Evolutionary conservation across 2,113 vertebrate genomes (phyloP), one percentile per base, ranked within the genome.

Genomic region (Salminus brasiliensis): DNA sequence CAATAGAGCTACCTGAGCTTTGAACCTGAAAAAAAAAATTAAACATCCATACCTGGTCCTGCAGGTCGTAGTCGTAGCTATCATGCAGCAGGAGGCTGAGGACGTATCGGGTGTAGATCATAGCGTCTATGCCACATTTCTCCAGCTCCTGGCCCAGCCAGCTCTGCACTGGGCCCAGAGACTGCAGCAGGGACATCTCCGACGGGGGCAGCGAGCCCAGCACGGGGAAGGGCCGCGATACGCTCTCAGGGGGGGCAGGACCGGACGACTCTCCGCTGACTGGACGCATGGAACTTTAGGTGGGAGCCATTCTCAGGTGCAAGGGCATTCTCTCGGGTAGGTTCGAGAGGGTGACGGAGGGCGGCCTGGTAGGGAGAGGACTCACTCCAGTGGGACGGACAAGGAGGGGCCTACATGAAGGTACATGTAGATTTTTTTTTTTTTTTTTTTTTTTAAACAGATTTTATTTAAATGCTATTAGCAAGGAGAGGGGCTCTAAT

Each of bases 101-200:
- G 90, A 99, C 95, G 69, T 99, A 98, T 86, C 98, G 95, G 84
- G 97, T 98, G 89, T 99, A 99, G 88, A 99, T 97, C 96, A 99
- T 95, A 89, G 97, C 97, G 90, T 99, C 98, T 73, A 99, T 99
- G 93, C 98, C 98, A 91, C 98, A 99, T 92, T 99, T 99, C 94
- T 99, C 98, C 83, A 99, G 95, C 95, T 99, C 98, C 91, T 99
- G 98, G 88, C 97, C 97, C 88, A 99, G 95, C 98, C 98, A 99
- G 95, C 95, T 98, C 93, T 99, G 97, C 88, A 99, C 97, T 83
- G 98, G 98, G 88, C 96, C 97, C 93, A 99, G 92, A 49, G 97
- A 97, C 91, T 97, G 98, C 88, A 98, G 95, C 91, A 98, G 93
- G 91, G 98, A 98, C 98, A 99, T 99, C 93, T 96, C 95, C 90